Evolutionary conservation across 2,113 vertebrate genomes (phyloP), one percentile per base, ranked within the genome.

Genomic region (Plotosus lineatus): DNA sequence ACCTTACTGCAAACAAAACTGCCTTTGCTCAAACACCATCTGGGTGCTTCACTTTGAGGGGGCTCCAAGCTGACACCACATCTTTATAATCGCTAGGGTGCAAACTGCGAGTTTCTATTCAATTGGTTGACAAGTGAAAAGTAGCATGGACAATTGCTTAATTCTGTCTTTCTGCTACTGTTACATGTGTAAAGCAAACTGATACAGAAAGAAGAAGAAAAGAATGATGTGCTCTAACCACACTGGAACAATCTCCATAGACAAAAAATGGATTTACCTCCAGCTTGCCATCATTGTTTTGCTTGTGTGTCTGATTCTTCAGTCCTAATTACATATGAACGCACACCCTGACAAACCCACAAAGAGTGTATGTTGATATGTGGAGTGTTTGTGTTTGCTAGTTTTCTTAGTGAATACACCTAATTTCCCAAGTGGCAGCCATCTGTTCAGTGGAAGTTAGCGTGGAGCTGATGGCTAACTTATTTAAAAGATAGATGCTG

Each of bases 361-460:
- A 65, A 21, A 51, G 44, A 69, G 15, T 75, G 60, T 36, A n/a
- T 76, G 31, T 31, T 3, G 66, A 65, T 50, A 56, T 50, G 75
- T 65, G 6, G 40, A 28, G 31, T 69, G 23, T 74, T 36, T 78
- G 38, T n/a, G 21, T 82, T 61, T 77, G 48, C 6, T 28, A 44
- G 51, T 51, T 12, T 79, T 82, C 63, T 76, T 75, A 33, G 42
- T 73, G 61, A 79, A 71, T 51, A 69, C 46, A 55, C 31, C 11
- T 79, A 48, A 79, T 61, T 82, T 66, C 38, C 65, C 80, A 53
- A 72, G 75, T 28, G 23, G 23, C 31, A 75, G 66, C 75, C 82
- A 85, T 86, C 82, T 88, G 85, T 69, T 88, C 71, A 77, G 81
- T 84, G 73, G 77, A 77, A 79, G 68, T 71, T 55, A 38, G 56